Percentiles rank a stretch among this genome's conserved stretches.
Evolutionary conservation across 2,113 vertebrate genomes (phyloP).

Genomic region (Microcebus lehilahytsara): DNA sequence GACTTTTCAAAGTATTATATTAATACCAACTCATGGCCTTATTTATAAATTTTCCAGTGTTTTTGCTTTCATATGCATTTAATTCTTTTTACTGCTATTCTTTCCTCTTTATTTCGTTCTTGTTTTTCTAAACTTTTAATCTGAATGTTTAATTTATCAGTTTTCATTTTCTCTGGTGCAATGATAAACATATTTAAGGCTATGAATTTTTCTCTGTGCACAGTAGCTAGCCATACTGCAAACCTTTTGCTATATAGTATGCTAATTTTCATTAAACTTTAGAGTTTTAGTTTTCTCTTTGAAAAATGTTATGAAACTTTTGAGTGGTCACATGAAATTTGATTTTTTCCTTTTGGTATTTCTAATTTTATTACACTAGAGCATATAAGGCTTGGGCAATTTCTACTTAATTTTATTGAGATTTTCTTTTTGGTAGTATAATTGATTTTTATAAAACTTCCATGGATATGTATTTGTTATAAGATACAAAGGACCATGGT

Average conservation of each 20-base stretch:
- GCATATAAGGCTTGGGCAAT: neutral
- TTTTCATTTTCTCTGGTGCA: neutral
- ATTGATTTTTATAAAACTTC: neutral
- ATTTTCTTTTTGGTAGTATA: neutral
- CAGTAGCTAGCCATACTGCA: neutral
- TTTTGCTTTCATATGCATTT: neutral
- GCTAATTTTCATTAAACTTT: neutral
- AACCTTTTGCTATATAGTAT: neutral
- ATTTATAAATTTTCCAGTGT: neutral
- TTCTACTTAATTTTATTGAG: constrained; percentile 7
- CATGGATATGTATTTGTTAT: neutral
- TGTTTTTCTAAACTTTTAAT: neutral
- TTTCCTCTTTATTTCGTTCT: neutral
- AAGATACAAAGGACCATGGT: neutral
- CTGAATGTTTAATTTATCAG: neutral
- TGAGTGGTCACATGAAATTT: neutral
- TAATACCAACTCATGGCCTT: neutral
- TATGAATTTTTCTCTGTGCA: neutral
- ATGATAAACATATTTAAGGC: neutral
- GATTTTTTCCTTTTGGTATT: neutral
- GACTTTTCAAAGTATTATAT: neutral
- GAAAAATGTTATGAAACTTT: neutral
- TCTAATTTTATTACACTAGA: neutral
- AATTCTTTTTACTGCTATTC: neutral
- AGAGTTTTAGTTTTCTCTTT: neutral